Evolutionary conservation across 2,113 vertebrate species (phyloP).

Genomic region (Hepsetus odoe): DNA sequence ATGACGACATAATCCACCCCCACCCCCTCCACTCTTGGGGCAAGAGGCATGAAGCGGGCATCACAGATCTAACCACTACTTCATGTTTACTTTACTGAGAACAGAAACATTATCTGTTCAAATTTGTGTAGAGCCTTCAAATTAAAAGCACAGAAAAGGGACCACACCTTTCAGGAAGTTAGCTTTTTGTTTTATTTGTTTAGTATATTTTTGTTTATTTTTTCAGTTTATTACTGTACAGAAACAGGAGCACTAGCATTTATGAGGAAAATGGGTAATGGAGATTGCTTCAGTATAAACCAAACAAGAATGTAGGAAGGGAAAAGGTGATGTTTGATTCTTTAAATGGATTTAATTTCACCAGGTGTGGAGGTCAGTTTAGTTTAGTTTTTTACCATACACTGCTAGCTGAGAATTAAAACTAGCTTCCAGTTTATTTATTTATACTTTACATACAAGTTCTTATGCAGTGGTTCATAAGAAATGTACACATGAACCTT

Average conservation of each 20-base stretch:
- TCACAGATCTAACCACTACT: slow-evolving; percentile 73
- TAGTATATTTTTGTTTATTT: too few relatives aligned
- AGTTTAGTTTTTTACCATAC: neutral
- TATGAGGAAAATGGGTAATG: too few relatives aligned
- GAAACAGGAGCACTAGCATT: too few relatives aligned
- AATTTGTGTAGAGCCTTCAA: neutral
- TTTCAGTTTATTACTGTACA: too few relatives aligned
- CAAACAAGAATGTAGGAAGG: neutral
- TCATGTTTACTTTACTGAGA: slow-evolving; percentile 48
- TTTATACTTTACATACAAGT: too few relatives aligned
- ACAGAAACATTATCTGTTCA: neutral
- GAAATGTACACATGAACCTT: too few relatives aligned
- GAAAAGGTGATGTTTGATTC: neutral
- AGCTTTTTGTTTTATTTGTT: too few relatives aligned
- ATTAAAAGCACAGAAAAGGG: neutral
- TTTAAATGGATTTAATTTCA: slow-evolving; percentile 35
- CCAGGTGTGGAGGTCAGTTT: too few relatives aligned
- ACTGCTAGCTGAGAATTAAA: neutral
- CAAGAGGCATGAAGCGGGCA: slow-evolving; percentile 41
- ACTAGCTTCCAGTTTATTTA: neutral
- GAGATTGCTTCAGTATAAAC: neutral
- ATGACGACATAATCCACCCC: slow-evolving; percentile 78
- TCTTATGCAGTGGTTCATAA: too few relatives aligned
- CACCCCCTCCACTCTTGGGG: slow-evolving; percentile 57
- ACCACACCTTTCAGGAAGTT: too few relatives aligned